Conservation (phyloP, 2,888 invertebrate species). For the Tenthredo distinguenda region DNA sequence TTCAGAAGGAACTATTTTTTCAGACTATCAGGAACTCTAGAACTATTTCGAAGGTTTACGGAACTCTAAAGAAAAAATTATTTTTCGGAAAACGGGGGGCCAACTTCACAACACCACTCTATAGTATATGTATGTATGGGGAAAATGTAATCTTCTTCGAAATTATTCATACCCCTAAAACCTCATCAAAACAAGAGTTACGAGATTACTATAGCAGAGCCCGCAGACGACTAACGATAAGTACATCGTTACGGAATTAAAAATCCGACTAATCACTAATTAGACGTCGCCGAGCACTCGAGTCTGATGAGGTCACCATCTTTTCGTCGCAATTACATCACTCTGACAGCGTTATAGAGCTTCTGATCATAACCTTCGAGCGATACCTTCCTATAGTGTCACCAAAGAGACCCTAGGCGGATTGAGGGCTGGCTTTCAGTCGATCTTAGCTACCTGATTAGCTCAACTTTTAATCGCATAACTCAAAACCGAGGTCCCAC, state of each 20-base stretch:
- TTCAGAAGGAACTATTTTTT: too few relatives aligned
- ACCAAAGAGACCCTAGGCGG: background rate
- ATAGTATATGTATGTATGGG: background rate
- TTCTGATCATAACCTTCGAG: background rate
- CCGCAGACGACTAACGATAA: constrained; percentile 9
- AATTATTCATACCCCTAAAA: background rate
- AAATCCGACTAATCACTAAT: constrained; percentile 3
- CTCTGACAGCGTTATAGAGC: background rate
- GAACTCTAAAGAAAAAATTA: too few relatives aligned
- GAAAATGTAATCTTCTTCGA: background rate
- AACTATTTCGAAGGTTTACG: too few relatives aligned
- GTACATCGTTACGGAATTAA: background rate
- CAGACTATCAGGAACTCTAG: too few relatives aligned
- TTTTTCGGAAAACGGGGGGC: too few relatives aligned
- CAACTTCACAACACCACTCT: too few relatives aligned
- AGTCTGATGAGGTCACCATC: background rate
- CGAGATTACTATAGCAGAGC: background rate
- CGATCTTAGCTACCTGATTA: background rate
- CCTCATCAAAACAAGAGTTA: background rate
- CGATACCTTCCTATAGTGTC: background rate
- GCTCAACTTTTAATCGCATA: background rate
- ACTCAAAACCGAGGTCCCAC: background rate
- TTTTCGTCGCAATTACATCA: constrained; percentile 13
- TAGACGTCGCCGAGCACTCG: background rate
- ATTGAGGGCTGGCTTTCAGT: background rate